phyloP scores from a whole-genome alignment of 1,140 invertebrate species.

The Drosophila grimshawi region DNA sequence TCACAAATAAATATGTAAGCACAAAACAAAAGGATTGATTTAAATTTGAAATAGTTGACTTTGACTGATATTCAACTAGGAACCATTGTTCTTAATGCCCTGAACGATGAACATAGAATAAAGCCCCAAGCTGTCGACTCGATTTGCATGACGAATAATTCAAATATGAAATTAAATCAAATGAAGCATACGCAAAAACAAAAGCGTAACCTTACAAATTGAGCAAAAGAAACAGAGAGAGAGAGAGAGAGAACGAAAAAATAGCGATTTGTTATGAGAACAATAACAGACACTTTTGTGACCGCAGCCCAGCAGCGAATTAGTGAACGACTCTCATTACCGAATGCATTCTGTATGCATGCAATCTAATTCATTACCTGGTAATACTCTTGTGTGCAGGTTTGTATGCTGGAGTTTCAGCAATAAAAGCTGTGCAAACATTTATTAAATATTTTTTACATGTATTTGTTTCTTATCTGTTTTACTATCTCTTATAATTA shows the following conservation, averaged over 20 bases:
- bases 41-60: not conserved
- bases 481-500: no score
- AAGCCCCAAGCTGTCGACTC: conserved; percentile 16
- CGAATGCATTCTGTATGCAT: no score
- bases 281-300: conserved; percentile 21
- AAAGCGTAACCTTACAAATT: conserved; percentile 16
- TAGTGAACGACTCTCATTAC: no score
- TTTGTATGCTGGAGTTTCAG: no score
- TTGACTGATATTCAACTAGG: not conserved
- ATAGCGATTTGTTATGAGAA: conserved; percentile 5
- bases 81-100: not conserved
- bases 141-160: conserved; percentile 56
- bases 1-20: not conserved
- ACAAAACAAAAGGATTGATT: not conserved
- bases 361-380: no score
- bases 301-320: not conserved
- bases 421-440: no score
- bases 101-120: not conserved
- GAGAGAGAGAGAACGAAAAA: not conserved
- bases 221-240: not conserved
- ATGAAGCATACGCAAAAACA: conserved; percentile 21
- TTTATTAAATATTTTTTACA: no score
- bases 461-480: not conserved
- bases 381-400: no score
- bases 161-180: conserved; percentile 46